A percentile compares a stretch with the other conserved stretches of the same genome.
These are phyloP conservation scores for Tachycineta bicolor DNA, from an alignment of 2,113 vertebrate species.

Conservation along the genomic window DNA sequence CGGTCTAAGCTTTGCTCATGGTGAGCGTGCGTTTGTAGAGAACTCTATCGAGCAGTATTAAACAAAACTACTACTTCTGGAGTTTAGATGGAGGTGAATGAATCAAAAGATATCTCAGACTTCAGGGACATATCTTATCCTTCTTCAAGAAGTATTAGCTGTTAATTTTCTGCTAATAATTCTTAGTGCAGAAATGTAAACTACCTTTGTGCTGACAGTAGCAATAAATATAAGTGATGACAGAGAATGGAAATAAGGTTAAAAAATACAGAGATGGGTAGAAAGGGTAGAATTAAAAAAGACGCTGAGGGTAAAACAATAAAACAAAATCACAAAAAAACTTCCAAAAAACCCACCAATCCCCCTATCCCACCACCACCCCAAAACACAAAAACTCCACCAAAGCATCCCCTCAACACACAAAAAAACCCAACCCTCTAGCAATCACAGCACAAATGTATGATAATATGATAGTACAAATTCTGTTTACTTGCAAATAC, in stretches of 20 bases:
- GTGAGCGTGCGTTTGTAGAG: background rate
- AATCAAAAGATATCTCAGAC: background rate
- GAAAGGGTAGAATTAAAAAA: background rate
- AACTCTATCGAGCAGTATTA: rapidly evolving
- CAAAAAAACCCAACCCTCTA: rapidly evolving
- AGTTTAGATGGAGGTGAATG: background rate
- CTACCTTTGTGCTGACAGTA: background rate
- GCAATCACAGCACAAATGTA: background rate
- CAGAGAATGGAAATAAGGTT: background rate
- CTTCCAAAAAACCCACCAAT: rapidly evolving
- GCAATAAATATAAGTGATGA: background rate
- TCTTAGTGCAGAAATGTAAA: background rate
- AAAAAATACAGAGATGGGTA: background rate
- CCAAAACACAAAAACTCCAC: background rate
- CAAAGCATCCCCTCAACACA: background rate
- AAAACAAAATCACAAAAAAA: background rate
- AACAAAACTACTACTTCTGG: background rate
- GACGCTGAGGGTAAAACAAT: background rate
- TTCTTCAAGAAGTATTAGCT: background rate
- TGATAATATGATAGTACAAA: background rate
- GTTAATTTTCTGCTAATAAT: background rate
- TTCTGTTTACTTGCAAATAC: background rate
- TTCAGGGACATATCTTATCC: background rate
- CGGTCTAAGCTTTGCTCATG: background rate
- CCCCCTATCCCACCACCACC: rapidly evolving